A percentile compares a stretch with the other conserved stretches of the same genome.
Conservation (phyloP, 2,888 invertebrate genomes). For the Leptothorax acervorum region DNA sequence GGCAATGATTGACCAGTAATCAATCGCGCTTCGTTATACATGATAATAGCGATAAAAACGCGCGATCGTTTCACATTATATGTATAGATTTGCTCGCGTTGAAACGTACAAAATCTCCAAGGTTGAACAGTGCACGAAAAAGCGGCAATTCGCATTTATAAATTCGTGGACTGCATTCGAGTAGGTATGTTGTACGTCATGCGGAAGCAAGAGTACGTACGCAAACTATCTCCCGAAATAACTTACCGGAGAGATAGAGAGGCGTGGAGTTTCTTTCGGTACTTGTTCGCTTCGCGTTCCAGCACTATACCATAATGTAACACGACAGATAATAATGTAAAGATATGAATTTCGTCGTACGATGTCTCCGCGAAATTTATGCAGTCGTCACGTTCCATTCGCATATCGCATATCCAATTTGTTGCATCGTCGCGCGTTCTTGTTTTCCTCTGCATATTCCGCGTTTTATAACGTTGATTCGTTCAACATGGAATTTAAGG, state of each 20-base stretch:
- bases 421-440: background rate
- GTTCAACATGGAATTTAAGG: background rate
- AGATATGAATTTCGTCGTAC: conserved; percentile 25
- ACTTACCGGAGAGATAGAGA: conserved; percentile 38
- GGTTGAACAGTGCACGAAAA: conserved; percentile 3
- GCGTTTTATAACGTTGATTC: background rate
- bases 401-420: conserved; percentile 31
- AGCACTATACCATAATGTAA: conserved; percentile 22
- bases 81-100: background rate
- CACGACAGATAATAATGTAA: conserved; percentile 53
- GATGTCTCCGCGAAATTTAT: conserved; percentile 29
- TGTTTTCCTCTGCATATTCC: background rate
- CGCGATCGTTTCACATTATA: background rate
- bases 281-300: background rate
- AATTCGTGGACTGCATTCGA: conserved; percentile 1
- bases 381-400: background rate
- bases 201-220: background rate
- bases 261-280: conserved; percentile 33
- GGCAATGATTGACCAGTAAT: background rate
- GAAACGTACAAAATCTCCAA: conserved; percentile 17
- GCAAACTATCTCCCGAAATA: conserved; percentile 43
- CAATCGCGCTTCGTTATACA: background rate
- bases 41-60: background rate
- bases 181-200: conserved; percentile 3
- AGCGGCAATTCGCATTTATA: conserved; percentile 33